phyloP scores from a whole-genome alignment of 2,113 vertebrate species.

The Malaclemys terrapin region DNA sequence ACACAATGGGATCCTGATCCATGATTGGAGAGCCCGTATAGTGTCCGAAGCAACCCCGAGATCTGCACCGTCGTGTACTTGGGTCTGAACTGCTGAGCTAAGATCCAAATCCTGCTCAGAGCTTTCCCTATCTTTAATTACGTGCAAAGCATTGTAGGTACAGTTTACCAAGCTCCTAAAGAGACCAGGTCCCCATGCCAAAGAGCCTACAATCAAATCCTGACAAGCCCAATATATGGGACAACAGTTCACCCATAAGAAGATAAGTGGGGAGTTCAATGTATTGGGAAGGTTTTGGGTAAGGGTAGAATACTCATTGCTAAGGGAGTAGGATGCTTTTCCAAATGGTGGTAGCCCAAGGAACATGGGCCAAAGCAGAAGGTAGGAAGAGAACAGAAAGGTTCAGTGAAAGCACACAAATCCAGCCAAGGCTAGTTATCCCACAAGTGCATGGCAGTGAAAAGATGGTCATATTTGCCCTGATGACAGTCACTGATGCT shows the following conservation, averaged over 20 bases:
- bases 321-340: neutral
- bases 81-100: too few relatives aligned
- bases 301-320: neutral
- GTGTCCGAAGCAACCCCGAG: neutral
- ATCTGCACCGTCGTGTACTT: neutral
- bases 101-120: too few relatives aligned
- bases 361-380: neutral
- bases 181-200: neutral
- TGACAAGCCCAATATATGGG: neutral
- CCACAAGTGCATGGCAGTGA: neutral
- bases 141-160: neutral
- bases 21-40: neutral
- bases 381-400: neutral
- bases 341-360: neutral
- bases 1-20: neutral
- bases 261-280: neutral
- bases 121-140: neutral
- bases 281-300: neutral
- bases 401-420: neutral
- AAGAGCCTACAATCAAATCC: neutral
- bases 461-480: neutral
- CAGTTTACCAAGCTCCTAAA: neutral
- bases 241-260: neutral
- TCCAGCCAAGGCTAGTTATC: neutral
- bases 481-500: neutral